A percentile compares a stretch with the other conserved stretches of the same genome.
Evolutionary conservation across 2,797 vertebrate species (phyloP).

Genomic region (Melanotaenia pygmaea): DNA sequence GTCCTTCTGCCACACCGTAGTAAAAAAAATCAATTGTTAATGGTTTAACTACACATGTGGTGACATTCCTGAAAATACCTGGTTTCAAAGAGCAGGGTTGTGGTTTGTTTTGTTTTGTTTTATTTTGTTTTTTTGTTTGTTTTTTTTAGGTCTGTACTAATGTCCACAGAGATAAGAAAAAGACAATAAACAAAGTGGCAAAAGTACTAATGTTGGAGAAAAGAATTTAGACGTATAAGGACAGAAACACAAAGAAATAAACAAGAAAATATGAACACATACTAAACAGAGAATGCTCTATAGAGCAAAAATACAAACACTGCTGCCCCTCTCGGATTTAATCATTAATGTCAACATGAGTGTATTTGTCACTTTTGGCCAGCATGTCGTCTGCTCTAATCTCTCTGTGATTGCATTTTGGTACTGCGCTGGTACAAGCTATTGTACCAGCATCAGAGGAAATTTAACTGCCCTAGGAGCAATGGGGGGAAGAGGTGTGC

Average conservation of each 20-base stretch:
- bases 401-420: conserved; percentile 64
- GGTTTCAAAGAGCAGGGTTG: conserved; percentile 3
- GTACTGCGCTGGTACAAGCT: conserved; percentile 20
- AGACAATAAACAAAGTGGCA: background rate
- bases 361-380: conserved; percentile 47
- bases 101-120: background rate
- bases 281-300: background rate
- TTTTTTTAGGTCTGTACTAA: too few relatives aligned
- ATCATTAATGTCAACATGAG: conserved; percentile 38
- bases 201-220: background rate
- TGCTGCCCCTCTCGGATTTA: conserved; percentile 17
- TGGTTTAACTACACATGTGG: background rate
- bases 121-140: too few relatives aligned
- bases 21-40: background rate
- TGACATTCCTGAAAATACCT: background rate
- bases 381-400: conserved; percentile 53
- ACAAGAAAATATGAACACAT: too few relatives aligned
- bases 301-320: conserved; percentile 7
- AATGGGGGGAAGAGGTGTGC: conserved; percentile 44
- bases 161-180: background rate
- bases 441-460: conserved; percentile 49
- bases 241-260: too few relatives aligned
- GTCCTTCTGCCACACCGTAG: background rate
- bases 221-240: too few relatives aligned
- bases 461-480: conserved; percentile 40